Percentiles rank a stretch among this genome's conserved stretches.
phyloP scores from a whole-genome alignment of 2,113 vertebrate species.

The Oryzias curvinotus region DNA sequence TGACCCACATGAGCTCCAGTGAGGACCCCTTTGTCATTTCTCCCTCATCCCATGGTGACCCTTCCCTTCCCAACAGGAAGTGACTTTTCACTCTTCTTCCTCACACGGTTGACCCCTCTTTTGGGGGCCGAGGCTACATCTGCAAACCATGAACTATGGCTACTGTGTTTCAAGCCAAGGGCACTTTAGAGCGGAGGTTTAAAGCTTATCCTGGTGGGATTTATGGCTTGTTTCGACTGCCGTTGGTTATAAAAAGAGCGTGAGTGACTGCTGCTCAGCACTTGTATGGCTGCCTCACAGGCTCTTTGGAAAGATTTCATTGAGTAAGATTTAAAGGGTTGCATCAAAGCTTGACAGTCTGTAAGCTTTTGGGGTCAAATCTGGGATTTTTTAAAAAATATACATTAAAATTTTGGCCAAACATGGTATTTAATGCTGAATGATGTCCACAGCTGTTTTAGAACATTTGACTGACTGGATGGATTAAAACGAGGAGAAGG shows the following conservation, averaged over 20 bases:
- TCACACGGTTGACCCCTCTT: slow-evolving; percentile 12
- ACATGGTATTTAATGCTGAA: background rate
- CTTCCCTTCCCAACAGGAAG: slow-evolving; percentile 35
- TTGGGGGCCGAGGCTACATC: slow-evolving; percentile 17
- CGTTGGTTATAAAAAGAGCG: slow-evolving; percentile 19
- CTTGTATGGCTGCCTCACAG: slow-evolving; percentile 20
- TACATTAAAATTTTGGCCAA: slow-evolving; percentile 2
- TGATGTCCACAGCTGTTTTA: background rate
- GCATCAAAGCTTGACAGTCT: slow-evolving; percentile 7
- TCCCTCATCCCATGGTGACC: slow-evolving; percentile 3
- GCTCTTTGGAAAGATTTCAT: slow-evolving; percentile 1
- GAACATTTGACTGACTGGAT: background rate
- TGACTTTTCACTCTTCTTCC: slow-evolving; percentile 36
- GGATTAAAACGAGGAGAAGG: background rate
- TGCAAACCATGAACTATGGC: slow-evolving; percentile 17
- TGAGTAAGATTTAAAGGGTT: background rate
- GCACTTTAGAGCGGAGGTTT: slow-evolving; percentile 42
- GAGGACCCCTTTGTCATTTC: slow-evolving; percentile 3
- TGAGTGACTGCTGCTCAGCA: slow-evolving; percentile 17
- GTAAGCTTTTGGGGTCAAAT: slow-evolving; percentile 14
- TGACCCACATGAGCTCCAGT: slow-evolving; percentile 52
- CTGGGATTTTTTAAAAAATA: background rate
- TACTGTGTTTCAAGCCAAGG: slow-evolving; percentile 48
- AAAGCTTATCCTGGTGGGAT: slow-evolving; percentile 50
- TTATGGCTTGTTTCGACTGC: slow-evolving; percentile 19